Conservation (phyloP, 2,113 vertebrate genomes). For the Peromyscus polionotus region DNA sequence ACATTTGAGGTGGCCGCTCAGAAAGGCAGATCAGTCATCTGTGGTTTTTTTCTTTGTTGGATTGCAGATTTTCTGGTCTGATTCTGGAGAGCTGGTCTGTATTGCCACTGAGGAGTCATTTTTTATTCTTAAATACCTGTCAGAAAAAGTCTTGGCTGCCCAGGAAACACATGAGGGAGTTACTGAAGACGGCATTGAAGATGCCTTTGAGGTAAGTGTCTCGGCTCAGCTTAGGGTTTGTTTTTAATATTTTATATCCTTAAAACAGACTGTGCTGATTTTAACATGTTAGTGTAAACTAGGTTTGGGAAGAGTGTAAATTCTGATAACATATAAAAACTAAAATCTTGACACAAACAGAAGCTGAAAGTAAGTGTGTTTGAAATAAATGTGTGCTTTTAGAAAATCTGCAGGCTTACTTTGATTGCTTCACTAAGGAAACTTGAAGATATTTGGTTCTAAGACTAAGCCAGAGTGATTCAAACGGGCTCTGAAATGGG, state of each 20-base stretch:
- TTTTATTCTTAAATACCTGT: constrained; percentile 97
- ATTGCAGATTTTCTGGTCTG: constrained; percentile 98
- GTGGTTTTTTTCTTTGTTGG: constrained; percentile 62
- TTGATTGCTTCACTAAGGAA: constrained; percentile 19
- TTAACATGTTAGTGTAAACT: constrained; percentile 60
- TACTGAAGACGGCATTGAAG: constrained; percentile 99
- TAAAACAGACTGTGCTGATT: background rate
- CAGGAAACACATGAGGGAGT: constrained; percentile 98
- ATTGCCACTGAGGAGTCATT: constrained; percentile 99
- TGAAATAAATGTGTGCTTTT: constrained; percentile 50
- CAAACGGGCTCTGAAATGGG: background rate
- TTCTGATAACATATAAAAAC: constrained; percentile 51
- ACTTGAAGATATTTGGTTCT: constrained; percentile 28
- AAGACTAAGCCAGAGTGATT: background rate
- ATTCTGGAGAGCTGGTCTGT: constrained; percentile 99
- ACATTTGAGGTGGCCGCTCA: background rate
- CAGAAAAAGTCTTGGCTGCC: constrained; percentile 96
- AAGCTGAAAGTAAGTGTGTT: constrained; percentile 59
- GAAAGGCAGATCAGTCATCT: constrained; percentile 24
- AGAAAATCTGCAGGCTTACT: constrained; percentile 25
- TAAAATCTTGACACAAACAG: constrained; percentile 33
- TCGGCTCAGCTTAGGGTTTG: background rate
- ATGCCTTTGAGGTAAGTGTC: constrained; percentile 95
- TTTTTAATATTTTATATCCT: constrained; percentile 43
- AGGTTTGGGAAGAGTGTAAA: background rate